Conservation (phyloP, 2,797 vertebrate genomes). For the Epinephelus awoara region DNA sequence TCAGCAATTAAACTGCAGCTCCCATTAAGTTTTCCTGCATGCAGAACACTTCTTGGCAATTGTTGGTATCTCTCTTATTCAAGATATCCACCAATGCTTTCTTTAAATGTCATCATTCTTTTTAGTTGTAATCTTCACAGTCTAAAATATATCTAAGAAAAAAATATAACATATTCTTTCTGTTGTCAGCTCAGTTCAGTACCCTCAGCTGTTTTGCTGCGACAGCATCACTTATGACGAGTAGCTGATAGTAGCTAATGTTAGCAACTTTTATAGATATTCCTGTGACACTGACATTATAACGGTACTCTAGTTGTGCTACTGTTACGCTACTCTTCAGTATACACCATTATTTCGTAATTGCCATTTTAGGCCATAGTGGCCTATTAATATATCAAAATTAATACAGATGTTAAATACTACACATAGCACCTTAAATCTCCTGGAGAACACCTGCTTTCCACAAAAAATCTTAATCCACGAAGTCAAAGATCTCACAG, state of each 20-base stretch:
- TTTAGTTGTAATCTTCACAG: background rate
- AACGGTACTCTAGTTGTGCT: background rate
- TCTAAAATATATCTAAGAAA: background rate
- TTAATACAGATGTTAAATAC: conserved; percentile 27
- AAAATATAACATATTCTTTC: background rate
- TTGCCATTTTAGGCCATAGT: background rate
- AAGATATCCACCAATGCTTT: background rate
- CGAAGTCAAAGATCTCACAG: conserved; percentile 4
- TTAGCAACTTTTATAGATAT: background rate
- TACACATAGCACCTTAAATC: conserved; percentile 50
- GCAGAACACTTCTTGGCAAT: background rate
- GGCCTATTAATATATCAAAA: background rate
- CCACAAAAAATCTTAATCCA: background rate
- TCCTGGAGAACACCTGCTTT: conserved; percentile 16
- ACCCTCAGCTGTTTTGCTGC: too few relatives aligned
- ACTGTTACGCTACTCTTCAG: background rate
- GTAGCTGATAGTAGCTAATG: background rate
- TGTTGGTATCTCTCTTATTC: background rate
- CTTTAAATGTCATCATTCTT: background rate
- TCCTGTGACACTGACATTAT: background rate
- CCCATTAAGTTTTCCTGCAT: background rate
- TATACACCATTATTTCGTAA: background rate
- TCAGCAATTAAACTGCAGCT: too few relatives aligned
- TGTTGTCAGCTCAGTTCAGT: background rate
- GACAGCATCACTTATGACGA: too few relatives aligned